phyloP scores from a whole-genome alignment of 2,888 invertebrate species.

The Rhodophaea formosa region DNA sequence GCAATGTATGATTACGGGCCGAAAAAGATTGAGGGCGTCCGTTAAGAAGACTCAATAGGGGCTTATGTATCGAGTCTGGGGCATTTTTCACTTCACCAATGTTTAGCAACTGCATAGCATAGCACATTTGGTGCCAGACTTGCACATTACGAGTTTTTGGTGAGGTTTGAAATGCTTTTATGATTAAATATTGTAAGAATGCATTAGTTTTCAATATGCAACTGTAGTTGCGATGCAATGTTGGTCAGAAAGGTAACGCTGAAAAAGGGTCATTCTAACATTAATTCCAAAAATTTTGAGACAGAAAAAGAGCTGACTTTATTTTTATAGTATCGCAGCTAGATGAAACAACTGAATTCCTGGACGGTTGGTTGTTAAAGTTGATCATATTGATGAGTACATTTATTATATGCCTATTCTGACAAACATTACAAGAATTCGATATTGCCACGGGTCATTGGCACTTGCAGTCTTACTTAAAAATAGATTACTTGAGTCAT shows the following conservation, averaged over 20 bases:
- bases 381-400: too few species aligned
- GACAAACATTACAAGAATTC: not conserved
- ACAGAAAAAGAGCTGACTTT: too few species aligned
- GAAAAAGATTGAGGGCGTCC: slow-evolving; percentile 19
- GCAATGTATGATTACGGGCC: slow-evolving; percentile 7
- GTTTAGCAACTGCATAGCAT: not conserved
- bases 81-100: slow-evolving; percentile 7
- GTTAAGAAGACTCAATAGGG: slow-evolving; percentile 35
- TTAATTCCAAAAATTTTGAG: too few species aligned
- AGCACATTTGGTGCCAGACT: not conserved
- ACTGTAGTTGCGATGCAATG: not conserved
- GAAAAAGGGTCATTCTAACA: too few species aligned
- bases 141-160: slow-evolving; percentile 24
- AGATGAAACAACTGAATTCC: too few species aligned
- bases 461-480: slow-evolving; percentile 21
- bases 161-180: slow-evolving; percentile 38
- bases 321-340: too few species aligned
- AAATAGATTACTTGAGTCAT: slow-evolving; percentile 8
- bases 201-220: slow-evolving; percentile 43
- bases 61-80: not conserved
- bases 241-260: too few species aligned
- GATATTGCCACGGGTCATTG: not conserved
- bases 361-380: too few species aligned
- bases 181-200: slow-evolving; percentile 37
- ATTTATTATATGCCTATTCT: too few species aligned